Conservation (phyloP, 2,888 invertebrate genomes). For the Rhopalosiphum nymphaeae region DNA sequence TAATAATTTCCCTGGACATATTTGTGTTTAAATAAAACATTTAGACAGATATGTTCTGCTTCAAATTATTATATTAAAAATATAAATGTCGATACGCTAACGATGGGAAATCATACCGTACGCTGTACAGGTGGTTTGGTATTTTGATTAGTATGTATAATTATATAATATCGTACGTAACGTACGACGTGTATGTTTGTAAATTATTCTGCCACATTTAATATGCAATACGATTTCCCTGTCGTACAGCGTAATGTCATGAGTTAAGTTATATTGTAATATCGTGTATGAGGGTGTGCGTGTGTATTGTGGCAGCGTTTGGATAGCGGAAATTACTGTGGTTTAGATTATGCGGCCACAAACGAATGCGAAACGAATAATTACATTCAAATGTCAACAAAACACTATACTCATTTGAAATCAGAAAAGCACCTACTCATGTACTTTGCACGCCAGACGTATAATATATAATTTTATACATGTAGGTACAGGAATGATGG, state of each 20-base stretch:
- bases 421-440: background rate
- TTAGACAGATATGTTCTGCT: background rate
- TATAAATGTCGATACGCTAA: background rate
- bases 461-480: background rate
- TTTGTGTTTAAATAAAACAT: background rate
- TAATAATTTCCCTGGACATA: background rate
- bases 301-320: background rate
- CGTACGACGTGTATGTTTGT: background rate
- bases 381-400: background rate
- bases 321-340: background rate
- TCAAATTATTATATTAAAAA: background rate
- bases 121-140: background rate
- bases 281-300: background rate
- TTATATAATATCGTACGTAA: background rate
- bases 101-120: background rate
- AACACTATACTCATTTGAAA: background rate
- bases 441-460: background rate
- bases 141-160: background rate
- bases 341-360: background rate
- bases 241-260: background rate
- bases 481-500: background rate
- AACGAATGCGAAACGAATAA: background rate
- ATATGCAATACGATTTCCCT: conserved; percentile 3
- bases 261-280: background rate
- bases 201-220: background rate